Base-by-base conservation (phyloP, 2,113 vertebrate genomes). In the Anhinga rufa region DNA sequence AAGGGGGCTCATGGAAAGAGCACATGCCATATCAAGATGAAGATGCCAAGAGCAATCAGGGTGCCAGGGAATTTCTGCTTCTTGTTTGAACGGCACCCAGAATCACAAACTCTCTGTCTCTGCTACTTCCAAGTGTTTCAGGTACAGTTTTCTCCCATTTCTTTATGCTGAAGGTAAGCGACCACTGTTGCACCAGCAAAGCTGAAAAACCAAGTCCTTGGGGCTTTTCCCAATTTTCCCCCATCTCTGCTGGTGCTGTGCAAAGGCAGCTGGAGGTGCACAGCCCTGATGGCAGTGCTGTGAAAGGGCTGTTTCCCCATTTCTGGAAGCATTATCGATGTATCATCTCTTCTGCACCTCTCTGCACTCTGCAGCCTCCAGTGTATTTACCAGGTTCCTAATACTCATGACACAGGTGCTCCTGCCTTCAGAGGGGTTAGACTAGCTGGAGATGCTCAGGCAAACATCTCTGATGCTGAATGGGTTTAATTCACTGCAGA, bases 251-350 rank as follows among this genome's bases (percentile, higher is more conserved):
- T 26, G 38, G 11, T n/a, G 25, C 77, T 66, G 76, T 13, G 29
- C 40, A 40, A 44, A 86, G 68, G 38, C 9, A 60, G 68, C 34
- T 21, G 51, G 28, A 58, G 57, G 51, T 21, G 51, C 79, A 26
- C 0, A 2, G 21, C 52, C 46, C 34, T 14, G 40, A 49, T 0
- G 3, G 25, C 55, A 49, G 70, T 4, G 1, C 57, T 44, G 28
- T 9, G 49, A 34, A 64, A 49, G 12, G 9, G 10, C 4, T 0
- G 2, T 17, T 68, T 28, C 22, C 55, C 61, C 7, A 2, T 20
- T 44, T 36, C 44, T 38, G 49, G 31, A 55, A 57, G 40, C 19
- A 6, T 57, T 40, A 22, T 14, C 38, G 16, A n/a, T 1, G 1
- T 18, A 21, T 40, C 46, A 10, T 9, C 32, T 44, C 25, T 12